Conservation (phyloP, 2,888 invertebrate genomes). For the Melanotus villosus region DNA sequence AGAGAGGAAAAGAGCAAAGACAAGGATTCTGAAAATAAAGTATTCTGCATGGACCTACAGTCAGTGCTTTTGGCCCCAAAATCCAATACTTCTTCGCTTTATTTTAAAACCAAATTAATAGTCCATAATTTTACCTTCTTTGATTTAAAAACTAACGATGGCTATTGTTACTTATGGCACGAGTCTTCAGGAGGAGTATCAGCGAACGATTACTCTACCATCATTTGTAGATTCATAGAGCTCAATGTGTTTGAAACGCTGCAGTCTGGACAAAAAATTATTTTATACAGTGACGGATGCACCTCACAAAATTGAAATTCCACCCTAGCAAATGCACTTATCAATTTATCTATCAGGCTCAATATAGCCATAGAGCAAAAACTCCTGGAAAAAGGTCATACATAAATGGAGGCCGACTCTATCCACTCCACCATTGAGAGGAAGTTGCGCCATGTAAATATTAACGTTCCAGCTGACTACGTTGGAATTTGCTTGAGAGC, state of each 20-base stretch:
- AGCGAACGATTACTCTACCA: too few species aligned
- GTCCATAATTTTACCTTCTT: too few species aligned
- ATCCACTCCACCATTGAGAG: conserved; percentile 2
- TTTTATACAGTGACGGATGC: background rate
- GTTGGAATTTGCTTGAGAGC: conserved; percentile 2
- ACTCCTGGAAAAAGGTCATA: background rate
- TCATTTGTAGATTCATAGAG: conserved; percentile 1
- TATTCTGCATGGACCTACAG: too few species aligned
- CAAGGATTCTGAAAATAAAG: too few species aligned
- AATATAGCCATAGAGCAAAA: background rate
- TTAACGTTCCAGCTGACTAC: conserved; percentile 1
- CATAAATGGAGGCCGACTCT: background rate
- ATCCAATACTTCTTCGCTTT: too few species aligned
- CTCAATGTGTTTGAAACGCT: background rate
- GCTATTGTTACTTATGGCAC: too few species aligned
- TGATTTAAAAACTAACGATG: too few species aligned
- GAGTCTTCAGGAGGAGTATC: too few species aligned
- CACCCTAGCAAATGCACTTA: conserved; percentile 1
- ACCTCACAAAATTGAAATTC: background rate
- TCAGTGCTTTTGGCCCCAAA: too few species aligned
- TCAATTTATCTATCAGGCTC: conserved; percentile 1
- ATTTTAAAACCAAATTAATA: too few species aligned
- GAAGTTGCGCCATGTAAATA: conserved; percentile 6
- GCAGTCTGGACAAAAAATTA: background rate
- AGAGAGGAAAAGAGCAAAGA: too few species aligned